Percentiles rank a stretch among this genome's conserved stretches.
phyloP scores from a whole-genome alignment of 2,797 vertebrate genomes.

The Acropternis orthonyx region DNA sequence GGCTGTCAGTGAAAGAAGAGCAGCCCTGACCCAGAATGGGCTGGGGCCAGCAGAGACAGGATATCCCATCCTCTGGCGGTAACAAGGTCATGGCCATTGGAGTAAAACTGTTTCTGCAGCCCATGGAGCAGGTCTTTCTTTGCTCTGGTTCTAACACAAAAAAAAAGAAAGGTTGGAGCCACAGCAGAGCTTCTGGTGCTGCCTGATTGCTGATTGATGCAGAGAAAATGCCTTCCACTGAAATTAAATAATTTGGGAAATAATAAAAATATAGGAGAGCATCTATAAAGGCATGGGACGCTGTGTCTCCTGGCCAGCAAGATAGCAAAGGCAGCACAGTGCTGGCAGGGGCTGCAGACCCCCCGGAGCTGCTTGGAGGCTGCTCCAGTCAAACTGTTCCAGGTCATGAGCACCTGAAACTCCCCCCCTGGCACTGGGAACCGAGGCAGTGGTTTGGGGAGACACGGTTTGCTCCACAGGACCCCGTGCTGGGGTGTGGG shows the following conservation, averaged over 20 bases:
- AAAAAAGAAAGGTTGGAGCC: neutral
- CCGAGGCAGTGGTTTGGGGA: neutral
- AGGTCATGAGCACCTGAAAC: neutral
- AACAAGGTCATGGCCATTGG: neutral
- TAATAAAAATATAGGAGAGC: neutral
- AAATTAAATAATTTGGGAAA: neutral
- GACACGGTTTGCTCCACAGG: neutral
- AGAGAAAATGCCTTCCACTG: neutral
- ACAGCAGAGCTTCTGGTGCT: neutral
- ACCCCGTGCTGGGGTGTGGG: neutral
- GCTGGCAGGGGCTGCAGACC: neutral
- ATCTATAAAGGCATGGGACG: neutral
- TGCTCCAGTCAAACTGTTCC: neutral
- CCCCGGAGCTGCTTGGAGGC: neutral
- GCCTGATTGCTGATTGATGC: neutral
- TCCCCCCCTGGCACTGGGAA: fast-evolving
- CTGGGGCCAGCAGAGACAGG: neutral
- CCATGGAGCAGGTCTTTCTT: neutral
- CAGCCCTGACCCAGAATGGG: neutral
- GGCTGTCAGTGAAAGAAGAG: neutral
- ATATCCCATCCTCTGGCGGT: neutral
- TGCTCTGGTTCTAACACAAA: neutral
- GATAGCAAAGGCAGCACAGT: neutral
- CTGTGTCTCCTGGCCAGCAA: neutral
- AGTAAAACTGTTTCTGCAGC: neutral